These are phyloP conservation scores for Calyptommatus sinebrachiatus DNA, from an alignment of 2,113 vertebrate genomes.

Conservation along the genomic window DNA sequence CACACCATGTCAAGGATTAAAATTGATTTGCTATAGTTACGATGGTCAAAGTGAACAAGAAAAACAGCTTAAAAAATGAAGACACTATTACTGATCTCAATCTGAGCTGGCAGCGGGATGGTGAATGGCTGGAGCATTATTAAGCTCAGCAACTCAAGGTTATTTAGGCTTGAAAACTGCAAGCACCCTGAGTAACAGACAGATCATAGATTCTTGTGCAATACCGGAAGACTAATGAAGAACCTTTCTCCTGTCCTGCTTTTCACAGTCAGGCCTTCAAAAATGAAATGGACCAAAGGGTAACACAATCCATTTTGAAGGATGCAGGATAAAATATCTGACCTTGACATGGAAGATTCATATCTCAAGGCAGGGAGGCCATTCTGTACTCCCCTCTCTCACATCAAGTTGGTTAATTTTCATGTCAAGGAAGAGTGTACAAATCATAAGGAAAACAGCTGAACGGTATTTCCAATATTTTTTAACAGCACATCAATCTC, in stretches of 20 bases:
- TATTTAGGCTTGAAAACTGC: conserved; percentile 28
- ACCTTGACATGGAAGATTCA: conserved; percentile 9
- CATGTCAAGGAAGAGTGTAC: neutral
- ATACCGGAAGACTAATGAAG: neutral
- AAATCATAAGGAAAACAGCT: neutral
- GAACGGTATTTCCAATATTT: neutral
- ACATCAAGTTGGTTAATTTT: neutral
- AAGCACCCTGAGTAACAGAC: rapidly evolving
- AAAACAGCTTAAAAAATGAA: conserved; percentile 46
- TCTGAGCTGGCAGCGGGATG: conserved; percentile 34
- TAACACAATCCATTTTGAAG: neutral
- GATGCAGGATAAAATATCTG: neutral
- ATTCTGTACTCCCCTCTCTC: neutral
- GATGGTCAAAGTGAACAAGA: conserved; percentile 45
- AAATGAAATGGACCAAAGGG: neutral
- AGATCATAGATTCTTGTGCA: neutral
- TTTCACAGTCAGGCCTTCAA: neutral
- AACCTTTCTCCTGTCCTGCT: neutral
- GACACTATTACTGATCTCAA: conserved; percentile 48
- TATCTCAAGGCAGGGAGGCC: neutral
- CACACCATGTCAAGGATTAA: conserved; percentile 39
- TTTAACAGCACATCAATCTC: neutral
- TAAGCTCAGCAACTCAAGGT: conserved; percentile 23
- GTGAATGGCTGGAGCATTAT: neutral
- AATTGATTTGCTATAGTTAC: conserved; percentile 49